A percentile compares a stretch with the other conserved stretches of the same genome.
Conservation (phyloP, 2,797 vertebrate genomes). For the Acridotheres tristis region DNA sequence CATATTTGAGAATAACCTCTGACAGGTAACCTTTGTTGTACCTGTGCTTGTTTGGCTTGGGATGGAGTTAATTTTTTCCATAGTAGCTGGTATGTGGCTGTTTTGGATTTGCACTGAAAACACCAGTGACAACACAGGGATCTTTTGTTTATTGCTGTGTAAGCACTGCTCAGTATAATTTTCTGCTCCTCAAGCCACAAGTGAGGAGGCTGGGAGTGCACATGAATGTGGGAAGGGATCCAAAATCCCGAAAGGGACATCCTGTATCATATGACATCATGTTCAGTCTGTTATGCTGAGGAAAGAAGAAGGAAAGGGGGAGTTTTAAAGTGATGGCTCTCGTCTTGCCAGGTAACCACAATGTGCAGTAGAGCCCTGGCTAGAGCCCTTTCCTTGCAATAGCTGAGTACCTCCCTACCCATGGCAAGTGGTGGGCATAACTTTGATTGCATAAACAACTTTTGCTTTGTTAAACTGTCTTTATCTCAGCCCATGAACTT, state of each 20-base stretch:
- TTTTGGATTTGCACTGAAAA: background rate
- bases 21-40: background rate
- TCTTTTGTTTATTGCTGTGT: background rate
- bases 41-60: background rate
- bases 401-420: background rate
- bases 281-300: background rate
- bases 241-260: background rate
- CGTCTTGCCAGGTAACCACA: background rate
- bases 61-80: background rate
- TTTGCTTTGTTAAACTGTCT: background rate
- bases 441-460: background rate
- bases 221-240: background rate
- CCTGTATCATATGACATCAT: background rate
- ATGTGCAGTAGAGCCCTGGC: accelerated
- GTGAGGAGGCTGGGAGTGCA: background rate
- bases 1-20: background rate
- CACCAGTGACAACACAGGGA: background rate
- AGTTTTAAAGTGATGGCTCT: accelerated
- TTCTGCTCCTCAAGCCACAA: background rate
- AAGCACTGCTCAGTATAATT: background rate
- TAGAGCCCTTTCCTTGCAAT: background rate
- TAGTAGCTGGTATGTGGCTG: background rate
- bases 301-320: background rate
- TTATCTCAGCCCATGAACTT: background rate
- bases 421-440: background rate